Evolutionary conservation across 2,797 vertebrate species (phyloP).

Genomic region (Syncerus caffer): DNA sequence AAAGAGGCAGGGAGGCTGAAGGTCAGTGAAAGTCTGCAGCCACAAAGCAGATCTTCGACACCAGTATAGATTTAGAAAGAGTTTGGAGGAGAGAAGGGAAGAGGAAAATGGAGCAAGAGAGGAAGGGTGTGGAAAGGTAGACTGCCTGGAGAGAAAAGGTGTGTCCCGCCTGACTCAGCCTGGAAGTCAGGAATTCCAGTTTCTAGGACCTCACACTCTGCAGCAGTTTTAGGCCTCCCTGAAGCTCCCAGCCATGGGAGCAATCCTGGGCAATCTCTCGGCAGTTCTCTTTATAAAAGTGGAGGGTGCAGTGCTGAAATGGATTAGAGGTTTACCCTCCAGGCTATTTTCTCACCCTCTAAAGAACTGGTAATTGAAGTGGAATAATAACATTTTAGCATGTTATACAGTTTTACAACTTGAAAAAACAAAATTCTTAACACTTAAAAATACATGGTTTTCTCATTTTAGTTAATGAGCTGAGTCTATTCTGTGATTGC

Average conservation of each 20-base stretch:
- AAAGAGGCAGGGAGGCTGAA: not conserved
- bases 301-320: constrained; percentile 36
- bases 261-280: constrained; percentile 27
- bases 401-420: constrained; percentile 48
- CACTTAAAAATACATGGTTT: constrained; percentile 15
- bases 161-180: constrained; percentile 34
- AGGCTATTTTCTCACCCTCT: constrained; percentile 61
- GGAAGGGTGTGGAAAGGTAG: constrained; percentile 36
- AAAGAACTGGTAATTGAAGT: constrained; percentile 55
- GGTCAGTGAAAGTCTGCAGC: not conserved
- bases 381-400: constrained; percentile 28
- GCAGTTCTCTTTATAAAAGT: constrained; percentile 23
- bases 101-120: not conserved
- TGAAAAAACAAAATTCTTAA: constrained; percentile 56
- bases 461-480: constrained; percentile 44
- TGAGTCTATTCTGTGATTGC: constrained; percentile 32
- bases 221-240: constrained; percentile 38
- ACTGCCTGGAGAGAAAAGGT: constrained; percentile 41
- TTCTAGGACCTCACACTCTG: constrained; percentile 66
- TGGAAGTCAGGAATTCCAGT: constrained; percentile 53
- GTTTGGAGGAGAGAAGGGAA: not conserved
- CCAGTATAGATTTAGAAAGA: not conserved
- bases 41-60: not conserved
- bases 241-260: not conserved
- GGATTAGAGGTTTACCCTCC: constrained; percentile 42